phyloP scores from a whole-genome alignment of 2,888 invertebrate species.

The Harpalus rufipes region DNA sequence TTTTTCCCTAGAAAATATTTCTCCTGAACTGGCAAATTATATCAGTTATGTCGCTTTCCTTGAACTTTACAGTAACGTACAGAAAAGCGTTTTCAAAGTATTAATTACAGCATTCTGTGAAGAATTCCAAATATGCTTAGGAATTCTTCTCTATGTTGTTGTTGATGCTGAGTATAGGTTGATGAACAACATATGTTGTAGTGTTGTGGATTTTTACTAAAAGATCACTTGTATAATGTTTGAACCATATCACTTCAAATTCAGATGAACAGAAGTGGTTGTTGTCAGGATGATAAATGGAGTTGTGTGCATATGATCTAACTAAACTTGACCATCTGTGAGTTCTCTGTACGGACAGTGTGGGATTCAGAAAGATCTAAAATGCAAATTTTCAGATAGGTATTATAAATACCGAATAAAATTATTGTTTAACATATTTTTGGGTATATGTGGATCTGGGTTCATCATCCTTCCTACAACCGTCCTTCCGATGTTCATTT shows the following conservation, averaged over 20 bases:
- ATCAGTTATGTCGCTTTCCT: not conserved
- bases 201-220: too few relatives aligned
- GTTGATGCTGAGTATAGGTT: not conserved
- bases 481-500: too few relatives aligned
- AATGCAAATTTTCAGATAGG: too few relatives aligned
- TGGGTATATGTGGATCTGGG: too few relatives aligned
- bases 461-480: too few relatives aligned
- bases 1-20: not conserved
- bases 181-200: not conserved
- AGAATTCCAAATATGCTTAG: not conserved
- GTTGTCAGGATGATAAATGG: not conserved
- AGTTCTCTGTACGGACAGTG: not conserved
- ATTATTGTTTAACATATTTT: too few relatives aligned
- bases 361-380: too few relatives aligned
- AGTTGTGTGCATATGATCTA: not conserved
- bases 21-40: not conserved
- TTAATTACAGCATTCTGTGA: not conserved
- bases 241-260: not conserved
- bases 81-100: not conserved
- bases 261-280: not conserved
- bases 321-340: slow-evolving; percentile 5
- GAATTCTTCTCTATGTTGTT: not conserved
- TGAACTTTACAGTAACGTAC: not conserved
- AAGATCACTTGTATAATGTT: too few relatives aligned
- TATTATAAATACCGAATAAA: too few relatives aligned